Evolutionary conservation across 1,140 invertebrate species (phyloP).

Genomic region (Pomacea maculata): DNA sequence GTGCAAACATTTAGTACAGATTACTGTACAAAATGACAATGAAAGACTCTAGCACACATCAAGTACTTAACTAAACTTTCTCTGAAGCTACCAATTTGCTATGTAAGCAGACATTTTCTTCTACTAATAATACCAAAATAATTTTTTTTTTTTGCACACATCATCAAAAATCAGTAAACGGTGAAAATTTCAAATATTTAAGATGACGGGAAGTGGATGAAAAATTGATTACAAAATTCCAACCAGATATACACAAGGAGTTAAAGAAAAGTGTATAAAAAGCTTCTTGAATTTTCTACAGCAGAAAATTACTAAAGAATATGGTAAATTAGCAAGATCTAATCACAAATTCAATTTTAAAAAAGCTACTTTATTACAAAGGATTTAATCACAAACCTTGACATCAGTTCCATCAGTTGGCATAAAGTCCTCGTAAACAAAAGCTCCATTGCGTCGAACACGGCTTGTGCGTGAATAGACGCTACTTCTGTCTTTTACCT

Average conservation of each 20-base stretch:
- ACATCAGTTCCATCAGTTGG: conserved; percentile 97
- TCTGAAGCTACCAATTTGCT: no score
- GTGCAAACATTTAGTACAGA: neutral
- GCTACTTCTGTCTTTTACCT: conserved; percentile 98
- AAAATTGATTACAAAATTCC: no score
- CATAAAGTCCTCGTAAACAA: conserved; percentile 99
- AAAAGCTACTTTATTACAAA: neutral
- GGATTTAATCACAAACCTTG: conserved; percentile 70
- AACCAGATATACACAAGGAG: no score
- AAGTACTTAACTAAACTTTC: no score
- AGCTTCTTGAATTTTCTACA: neutral
- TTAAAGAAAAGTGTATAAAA: no score
- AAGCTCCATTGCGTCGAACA: conserved; percentile 96
- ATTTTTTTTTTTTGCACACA: no score
- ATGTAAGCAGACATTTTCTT: no score
- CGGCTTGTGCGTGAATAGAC: conserved; percentile 98
- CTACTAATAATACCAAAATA: no score
- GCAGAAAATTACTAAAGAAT: neutral
- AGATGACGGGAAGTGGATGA: no score
- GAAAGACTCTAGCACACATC: neutral
- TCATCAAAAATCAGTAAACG: no score
- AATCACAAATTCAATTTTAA: neutral
- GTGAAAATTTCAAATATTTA: no score
- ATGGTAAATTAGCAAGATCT: neutral
- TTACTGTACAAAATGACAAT: neutral